These are phyloP conservation scores for Parapsyche elsis DNA, from an alignment of 1,140 invertebrate genomes.

Conservation along the genomic window DNA sequence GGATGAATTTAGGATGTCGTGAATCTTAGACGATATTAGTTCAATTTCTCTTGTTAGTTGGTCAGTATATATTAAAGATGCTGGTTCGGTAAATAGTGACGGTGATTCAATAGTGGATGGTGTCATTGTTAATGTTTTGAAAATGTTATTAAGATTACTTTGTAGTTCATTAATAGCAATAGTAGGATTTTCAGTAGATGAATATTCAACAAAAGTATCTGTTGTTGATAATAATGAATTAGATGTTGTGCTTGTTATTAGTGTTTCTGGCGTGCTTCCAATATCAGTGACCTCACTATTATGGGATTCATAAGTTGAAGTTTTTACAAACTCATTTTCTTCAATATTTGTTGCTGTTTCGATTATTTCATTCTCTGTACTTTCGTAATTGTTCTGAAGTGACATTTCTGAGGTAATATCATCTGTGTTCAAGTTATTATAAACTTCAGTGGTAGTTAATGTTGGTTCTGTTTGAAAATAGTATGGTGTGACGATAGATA, in stretches of 20 bases:
- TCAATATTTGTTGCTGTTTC: not conserved
- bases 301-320: not conserved
- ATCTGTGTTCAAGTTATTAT: no score
- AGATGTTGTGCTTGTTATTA: slow-evolving; percentile 21
- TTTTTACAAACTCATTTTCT: slow-evolving; percentile 3
- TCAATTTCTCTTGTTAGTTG: slow-evolving; percentile 41
- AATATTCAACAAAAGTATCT: not conserved
- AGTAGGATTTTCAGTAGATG: not conserved
- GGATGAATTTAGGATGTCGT: slow-evolving; percentile 11
- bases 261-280: not conserved
- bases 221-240: slow-evolving; percentile 23
- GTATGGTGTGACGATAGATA: slow-evolving; percentile 52
- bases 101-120: slow-evolving; percentile 32
- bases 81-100: not conserved
- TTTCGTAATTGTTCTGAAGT: not conserved
- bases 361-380: not conserved
- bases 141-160: not conserved
- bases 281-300: not conserved
- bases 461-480: slow-evolving; percentile 1
- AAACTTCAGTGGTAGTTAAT: not conserved
- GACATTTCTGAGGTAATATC: slow-evolving; percentile 6
- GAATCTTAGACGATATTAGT: slow-evolving; percentile 6
- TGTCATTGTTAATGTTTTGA: not conserved
- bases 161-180: not conserved
- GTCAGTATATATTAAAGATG: slow-evolving; percentile 20